phyloP scores from a whole-genome alignment of 1,140 invertebrate species.

The Manduca sexta region DNA sequence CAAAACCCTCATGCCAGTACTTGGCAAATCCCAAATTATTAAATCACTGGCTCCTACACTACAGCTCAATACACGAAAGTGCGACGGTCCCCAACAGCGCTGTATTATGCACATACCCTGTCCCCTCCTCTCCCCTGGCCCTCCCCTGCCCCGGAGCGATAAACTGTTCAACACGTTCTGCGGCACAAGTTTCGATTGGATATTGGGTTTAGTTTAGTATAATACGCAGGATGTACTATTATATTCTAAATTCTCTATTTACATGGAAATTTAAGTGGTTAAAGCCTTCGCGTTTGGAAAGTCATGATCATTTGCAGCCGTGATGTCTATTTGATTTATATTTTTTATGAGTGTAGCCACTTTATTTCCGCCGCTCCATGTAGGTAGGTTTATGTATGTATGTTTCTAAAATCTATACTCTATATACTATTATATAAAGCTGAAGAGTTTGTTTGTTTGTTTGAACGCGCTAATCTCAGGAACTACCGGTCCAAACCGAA shows the following conservation, averaged over 20 bases:
- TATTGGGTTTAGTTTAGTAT: constrained; percentile 15
- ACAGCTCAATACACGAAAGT: constrained; percentile 12
- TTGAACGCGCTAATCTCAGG: too few species aligned
- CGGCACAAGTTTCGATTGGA: constrained; percentile 12
- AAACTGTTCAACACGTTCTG: constrained; percentile 12
- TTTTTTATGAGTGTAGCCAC: neutral
- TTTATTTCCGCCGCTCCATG: too few species aligned
- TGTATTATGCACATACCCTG: constrained; percentile 15
- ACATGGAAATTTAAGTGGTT: neutral
- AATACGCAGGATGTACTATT: neutral
- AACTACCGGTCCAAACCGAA: too few species aligned
- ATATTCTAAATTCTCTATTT: neutral
- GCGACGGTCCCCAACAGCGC: constrained; percentile 6
- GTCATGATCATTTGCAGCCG: too few species aligned
- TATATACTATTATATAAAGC: too few species aligned
- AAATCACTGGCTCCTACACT: constrained; percentile 3
- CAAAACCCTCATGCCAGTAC: too few species aligned
- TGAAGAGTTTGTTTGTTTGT: too few species aligned
- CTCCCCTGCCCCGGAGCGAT: constrained; percentile 1
- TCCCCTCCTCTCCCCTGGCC: neutral
- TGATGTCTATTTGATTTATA: too few species aligned
- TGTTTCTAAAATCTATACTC: too few species aligned
- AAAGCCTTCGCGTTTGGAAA: too few species aligned
- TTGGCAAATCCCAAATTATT: neutral
- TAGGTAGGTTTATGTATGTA: too few species aligned